Evolutionary conservation across 2,113 vertebrate genomes (phyloP).

Genomic region (Plotosus lineatus): DNA sequence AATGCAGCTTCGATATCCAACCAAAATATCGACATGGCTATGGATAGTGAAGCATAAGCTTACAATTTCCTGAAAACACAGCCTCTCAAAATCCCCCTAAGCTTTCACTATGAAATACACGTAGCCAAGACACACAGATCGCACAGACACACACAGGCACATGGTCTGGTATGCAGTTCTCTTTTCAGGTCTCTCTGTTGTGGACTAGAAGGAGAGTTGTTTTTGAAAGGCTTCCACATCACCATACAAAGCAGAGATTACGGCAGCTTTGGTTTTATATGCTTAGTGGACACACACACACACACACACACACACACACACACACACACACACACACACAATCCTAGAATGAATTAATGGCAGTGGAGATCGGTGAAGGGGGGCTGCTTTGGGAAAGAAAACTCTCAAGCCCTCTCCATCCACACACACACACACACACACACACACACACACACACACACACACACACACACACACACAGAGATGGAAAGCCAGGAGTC

Average conservation of each 20-base stretch:
- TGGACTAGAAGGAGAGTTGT: conserved; percentile 9
- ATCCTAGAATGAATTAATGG: conserved; percentile 1
- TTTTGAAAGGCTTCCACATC: conserved; percentile 34
- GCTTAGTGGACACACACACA: conserved; percentile 17
- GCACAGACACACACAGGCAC: conserved; percentile 19
- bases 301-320: neutral
- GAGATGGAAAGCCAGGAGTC: conserved; percentile 30
- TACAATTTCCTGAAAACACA: conserved; percentile 51
- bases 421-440: conserved; percentile 14
- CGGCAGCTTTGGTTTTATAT: conserved; percentile 26
- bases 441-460: conserved; percentile 15
- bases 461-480: conserved; percentile 20
- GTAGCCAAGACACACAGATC: conserved; percentile 16
- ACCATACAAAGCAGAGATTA: conserved; percentile 38
- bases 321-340: conserved; percentile 30
- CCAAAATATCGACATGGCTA: conserved; percentile 34
- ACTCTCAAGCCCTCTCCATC: neutral
- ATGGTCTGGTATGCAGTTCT: conserved; percentile 6
- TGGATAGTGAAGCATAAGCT: conserved; percentile 37
- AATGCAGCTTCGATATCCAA: conserved; percentile 28
- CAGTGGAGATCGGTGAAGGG: neutral
- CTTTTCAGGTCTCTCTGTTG: conserved; percentile 11
- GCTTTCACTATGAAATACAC: conserved; percentile 43
- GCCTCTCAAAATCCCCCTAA: conserved; percentile 42
- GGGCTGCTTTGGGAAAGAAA: conserved; percentile 28